A percentile compares a stretch with the other conserved stretches of the same genome.
phyloP scores from a whole-genome alignment of 2,888 invertebrate genomes.

The Phortica okadai region DNA sequence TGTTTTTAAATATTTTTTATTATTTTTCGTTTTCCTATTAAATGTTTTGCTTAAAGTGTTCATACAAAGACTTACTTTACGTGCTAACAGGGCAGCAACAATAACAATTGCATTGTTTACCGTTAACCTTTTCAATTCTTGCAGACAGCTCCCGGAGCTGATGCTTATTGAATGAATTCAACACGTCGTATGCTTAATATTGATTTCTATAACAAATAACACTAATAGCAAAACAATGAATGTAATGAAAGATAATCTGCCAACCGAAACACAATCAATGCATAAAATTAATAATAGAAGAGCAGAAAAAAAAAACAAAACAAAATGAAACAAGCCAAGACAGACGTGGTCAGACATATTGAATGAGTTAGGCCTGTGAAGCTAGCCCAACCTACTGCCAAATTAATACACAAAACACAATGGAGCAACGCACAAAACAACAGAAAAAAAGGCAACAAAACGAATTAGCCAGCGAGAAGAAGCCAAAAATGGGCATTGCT shows the following conservation, averaged over 20 bases:
- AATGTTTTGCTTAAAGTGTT: too few relatives aligned
- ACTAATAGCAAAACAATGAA: background rate
- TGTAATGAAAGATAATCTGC: background rate
- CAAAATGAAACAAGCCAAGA: background rate
- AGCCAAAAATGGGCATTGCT: background rate
- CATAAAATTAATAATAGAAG: background rate
- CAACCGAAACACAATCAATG: background rate
- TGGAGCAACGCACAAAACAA: background rate
- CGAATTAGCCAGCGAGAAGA: background rate
- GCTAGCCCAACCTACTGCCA: background rate
- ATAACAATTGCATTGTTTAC: too few relatives aligned
- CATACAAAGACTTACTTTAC: too few relatives aligned
- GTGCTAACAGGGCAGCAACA: too few relatives aligned
- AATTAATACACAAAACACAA: background rate
- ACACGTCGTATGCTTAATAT: slow-evolving; percentile 9
- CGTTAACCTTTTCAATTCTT: too few relatives aligned
- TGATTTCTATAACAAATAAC: background rate
- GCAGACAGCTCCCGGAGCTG: too few relatives aligned
- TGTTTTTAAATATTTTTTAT: too few relatives aligned
- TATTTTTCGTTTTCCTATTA: too few relatives aligned
- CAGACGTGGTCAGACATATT: too few relatives aligned
- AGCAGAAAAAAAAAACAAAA: background rate
- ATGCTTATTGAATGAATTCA: background rate
- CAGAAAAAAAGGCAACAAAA: background rate
- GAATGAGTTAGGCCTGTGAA: too few relatives aligned